Evolutionary conservation across 2,797 vertebrate species (phyloP).

Genomic region (Malacoctenus gilli): DNA sequence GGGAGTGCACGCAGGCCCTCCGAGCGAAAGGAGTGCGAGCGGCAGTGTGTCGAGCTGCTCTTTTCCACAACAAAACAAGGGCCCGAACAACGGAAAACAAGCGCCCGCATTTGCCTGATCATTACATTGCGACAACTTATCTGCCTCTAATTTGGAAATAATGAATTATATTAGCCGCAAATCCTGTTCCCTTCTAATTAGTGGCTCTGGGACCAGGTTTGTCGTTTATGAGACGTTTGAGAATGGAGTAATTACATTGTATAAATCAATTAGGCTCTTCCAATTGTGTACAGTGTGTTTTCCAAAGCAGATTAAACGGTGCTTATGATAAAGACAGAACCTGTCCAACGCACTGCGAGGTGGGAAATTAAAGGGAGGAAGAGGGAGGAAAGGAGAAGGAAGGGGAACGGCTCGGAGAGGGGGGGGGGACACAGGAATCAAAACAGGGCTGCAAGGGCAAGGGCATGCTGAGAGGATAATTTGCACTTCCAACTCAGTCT

Average conservation of each 20-base stretch:
- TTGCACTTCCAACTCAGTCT: constrained; percentile 67
- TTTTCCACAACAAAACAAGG: constrained; percentile 44
- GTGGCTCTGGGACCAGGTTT: constrained; percentile 75
- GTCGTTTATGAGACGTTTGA: constrained; percentile 72
- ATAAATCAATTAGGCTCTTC: constrained; percentile 75
- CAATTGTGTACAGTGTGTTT: constrained; percentile 71
- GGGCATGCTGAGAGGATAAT: constrained; percentile 74
- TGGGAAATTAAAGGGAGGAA: constrained; percentile 57
- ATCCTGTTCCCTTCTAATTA: constrained; percentile 76
- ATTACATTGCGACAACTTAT: constrained; percentile 75
- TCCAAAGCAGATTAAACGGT: constrained; percentile 74
- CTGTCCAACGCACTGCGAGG: constrained; percentile 65
- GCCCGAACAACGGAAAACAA: constrained; percentile 62
- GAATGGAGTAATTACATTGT: constrained; percentile 74
- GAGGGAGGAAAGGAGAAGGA: constrained; percentile 33
- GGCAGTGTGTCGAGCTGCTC: background rate
- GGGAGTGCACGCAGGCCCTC: too few relatives aligned
- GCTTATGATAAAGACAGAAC: constrained; percentile 68
- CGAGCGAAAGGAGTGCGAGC: background rate
- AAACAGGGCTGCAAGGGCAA: constrained; percentile 68
- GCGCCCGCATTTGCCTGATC: constrained; percentile 60
- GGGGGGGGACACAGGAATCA: constrained; percentile 61
- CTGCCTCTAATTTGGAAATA: constrained; percentile 74
- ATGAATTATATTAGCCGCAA: constrained; percentile 77
- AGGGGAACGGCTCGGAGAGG: constrained; percentile 28